Evolutionary conservation across 2,888 invertebrate genomes (phyloP), one percentile per base, ranked within the genome.

Genomic region (Deladenus siricidicola): DNA sequence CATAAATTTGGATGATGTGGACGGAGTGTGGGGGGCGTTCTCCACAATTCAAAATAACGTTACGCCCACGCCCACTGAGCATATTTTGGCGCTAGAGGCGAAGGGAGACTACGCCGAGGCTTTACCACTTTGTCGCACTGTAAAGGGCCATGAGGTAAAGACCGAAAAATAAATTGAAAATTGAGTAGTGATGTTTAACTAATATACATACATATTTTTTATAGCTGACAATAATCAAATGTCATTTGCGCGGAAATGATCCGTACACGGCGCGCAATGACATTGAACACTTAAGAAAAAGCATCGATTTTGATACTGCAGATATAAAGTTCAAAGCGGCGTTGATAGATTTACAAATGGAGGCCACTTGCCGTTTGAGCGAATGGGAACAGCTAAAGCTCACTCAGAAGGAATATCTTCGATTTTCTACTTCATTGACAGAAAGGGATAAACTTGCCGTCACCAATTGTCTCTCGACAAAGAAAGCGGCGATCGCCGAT

Each of bases 351-450:
- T 14, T 34, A 14, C 58, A 58, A 29, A 58, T 58, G 34, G 58
- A 58, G 21, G 58, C 58, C 14, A 49, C 51, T 2, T 58, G 58
- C 43, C 23, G 43, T 3, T 29, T 61, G 28, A 34, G 51, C 19
- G 51, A 61, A 21, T 61, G 61, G 61, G 49, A 48, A 17, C 57
- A 57, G 23, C 24, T 57, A 10, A 45, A 34, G 24, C 21, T 23
- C 39, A 17, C 23, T 1, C 39, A 34, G 4, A 19, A 34, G 2
- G 6, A 6, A 6, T 34, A 34, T 14, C 14, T 10, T 29, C 14
- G 6, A n/a, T 21, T 50, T 50, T 26, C 28, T 21, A 1, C 21
- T 10, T 30, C 17, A 29, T 17, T 29, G 28, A 30, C 6, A 21
- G 29, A 19, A 14, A 26, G 26, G 17, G 4, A 4, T 8, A 3